Evolutionary conservation across 2,113 vertebrate genomes (phyloP), one percentile per base, ranked within the genome.

Genomic region (Melanostigma gelatinosum): DNA sequence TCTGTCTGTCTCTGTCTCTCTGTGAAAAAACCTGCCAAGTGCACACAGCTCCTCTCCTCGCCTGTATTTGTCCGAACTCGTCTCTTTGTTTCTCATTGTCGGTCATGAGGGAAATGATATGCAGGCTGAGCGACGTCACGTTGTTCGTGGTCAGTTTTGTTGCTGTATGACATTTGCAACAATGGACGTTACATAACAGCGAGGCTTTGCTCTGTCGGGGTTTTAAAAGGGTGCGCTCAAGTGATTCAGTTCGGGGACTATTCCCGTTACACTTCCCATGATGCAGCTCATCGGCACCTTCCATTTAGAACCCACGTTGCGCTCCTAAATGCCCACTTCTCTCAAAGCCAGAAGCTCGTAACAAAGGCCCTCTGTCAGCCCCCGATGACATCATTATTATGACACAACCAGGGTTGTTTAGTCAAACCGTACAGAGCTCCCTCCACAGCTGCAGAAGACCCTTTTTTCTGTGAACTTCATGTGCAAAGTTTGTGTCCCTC

Each of bases 21-120:
- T 29, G 29, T 29, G 29, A 29, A 29, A 29, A 29, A 29, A 29
- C 29, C 29, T 29, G 29, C 29, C 29, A 29, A 29, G 29, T 29
- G 29, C 29, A 29, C 29, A 29, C 24, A 42, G 32, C 84, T 71
- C 64, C 40, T 24, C 57, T 76, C 48, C 29, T 29, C 29, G 29
- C 61, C 71, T 63, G 65, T 32, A 40, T 76, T 68, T 82, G 80
- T 85, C 86, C 72, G 63, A 34, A 62, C 82, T 48, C 32, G 57
- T 55, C 69, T 62, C 27, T 18, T 22, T 48, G 15, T 29, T 27
- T 29, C 5, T 48, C 15, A 61, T 13, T 6, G 46, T 29, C 6
- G 38, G 8, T 64, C 4, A 18, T 69, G 24, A n/a, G 27, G 16
- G 27, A 27, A 55, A 55, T 62, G 3, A 29, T 29, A 29, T 29